Evolutionary conservation across 2,113 vertebrate species (phyloP).

Genomic region (Seriola rivoliana): DNA sequence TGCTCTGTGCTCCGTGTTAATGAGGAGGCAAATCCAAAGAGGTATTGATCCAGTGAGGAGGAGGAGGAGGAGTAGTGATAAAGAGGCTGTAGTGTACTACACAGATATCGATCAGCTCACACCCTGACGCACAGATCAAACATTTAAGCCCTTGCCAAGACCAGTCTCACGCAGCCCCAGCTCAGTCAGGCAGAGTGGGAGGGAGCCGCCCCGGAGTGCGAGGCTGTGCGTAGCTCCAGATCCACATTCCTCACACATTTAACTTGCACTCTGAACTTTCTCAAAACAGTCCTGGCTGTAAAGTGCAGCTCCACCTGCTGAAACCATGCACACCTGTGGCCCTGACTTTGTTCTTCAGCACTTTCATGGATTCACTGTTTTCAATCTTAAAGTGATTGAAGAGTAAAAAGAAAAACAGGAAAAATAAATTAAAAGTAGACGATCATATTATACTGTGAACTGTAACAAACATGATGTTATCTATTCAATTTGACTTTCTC

Average conservation of each 20-base stretch:
- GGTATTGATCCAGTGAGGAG: constrained; percentile 25
- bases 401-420: not conserved
- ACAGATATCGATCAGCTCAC: constrained; percentile 42
- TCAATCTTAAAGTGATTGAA: not conserved
- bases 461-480: constrained; percentile 7
- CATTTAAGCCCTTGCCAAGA: constrained; percentile 22
- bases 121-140: constrained; percentile 25
- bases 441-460: not conserved
- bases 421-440: not conserved
- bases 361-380: not conserved
- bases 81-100: constrained; percentile 22
- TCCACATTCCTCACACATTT: constrained; percentile 42
- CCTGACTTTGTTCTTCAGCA: not conserved
- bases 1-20: not conserved
- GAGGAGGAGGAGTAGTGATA: constrained; percentile 9
- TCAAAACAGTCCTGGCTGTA: not conserved
- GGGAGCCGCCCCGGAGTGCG: not conserved
- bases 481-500: not conserved
- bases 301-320: constrained; percentile 41
- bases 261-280: constrained; percentile 39
- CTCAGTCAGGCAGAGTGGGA: constrained; percentile 6
- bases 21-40: constrained; percentile 16
- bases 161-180: not conserved
- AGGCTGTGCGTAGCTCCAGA: constrained; percentile 19
- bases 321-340: not conserved